A percentile compares a stretch with the other conserved stretches of the same genome.
These are phyloP conservation scores for Macrosteles quadrilineatus DNA, from an alignment of 1,140 invertebrate genomes.

Conservation along the genomic window DNA sequence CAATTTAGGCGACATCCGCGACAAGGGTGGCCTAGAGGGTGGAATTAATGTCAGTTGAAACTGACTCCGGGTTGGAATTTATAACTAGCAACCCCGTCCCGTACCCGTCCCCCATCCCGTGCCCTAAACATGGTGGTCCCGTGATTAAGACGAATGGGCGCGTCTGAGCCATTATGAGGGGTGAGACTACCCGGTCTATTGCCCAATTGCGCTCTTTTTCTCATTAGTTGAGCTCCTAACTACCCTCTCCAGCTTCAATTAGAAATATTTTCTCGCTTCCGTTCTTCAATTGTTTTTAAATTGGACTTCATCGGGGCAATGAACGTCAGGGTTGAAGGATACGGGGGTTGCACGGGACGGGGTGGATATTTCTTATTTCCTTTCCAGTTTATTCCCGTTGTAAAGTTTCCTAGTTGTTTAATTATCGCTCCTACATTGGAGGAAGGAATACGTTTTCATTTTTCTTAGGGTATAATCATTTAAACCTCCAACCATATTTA, in stretches of 20 bases:
- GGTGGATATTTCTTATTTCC: too few species aligned
- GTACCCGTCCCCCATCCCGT: not conserved
- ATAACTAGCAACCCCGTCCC: slow-evolving; percentile 8
- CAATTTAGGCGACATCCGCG: not conserved
- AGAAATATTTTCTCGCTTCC: slow-evolving; percentile 5
- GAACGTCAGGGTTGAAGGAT: too few species aligned
- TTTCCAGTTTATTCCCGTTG: too few species aligned
- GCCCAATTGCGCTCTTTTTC: not conserved
- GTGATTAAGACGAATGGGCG: slow-evolving; percentile 10
- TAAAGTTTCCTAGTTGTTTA: too few species aligned
- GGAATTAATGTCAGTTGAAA: slow-evolving; percentile 21
- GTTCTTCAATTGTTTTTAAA: slow-evolving; percentile 8
- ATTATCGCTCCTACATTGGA: too few species aligned
- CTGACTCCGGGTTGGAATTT: not conserved
- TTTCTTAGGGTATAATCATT: too few species aligned
- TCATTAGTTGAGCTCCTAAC: slow-evolving; percentile 4
- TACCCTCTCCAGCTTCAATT: not conserved
- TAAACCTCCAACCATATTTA: too few species aligned
- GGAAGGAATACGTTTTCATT: too few species aligned
- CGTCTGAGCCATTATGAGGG: not conserved
- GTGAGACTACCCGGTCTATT: not conserved
- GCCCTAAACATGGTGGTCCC: not conserved
- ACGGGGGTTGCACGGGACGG: too few species aligned
- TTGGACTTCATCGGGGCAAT: not conserved
- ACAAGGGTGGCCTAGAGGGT: slow-evolving; percentile 8